Percentiles rank a stretch among this genome's conserved stretches.
These are phyloP conservation scores for Microplitis mediator DNA, from an alignment of 1,140 invertebrate species.

Conservation along the genomic window DNA sequence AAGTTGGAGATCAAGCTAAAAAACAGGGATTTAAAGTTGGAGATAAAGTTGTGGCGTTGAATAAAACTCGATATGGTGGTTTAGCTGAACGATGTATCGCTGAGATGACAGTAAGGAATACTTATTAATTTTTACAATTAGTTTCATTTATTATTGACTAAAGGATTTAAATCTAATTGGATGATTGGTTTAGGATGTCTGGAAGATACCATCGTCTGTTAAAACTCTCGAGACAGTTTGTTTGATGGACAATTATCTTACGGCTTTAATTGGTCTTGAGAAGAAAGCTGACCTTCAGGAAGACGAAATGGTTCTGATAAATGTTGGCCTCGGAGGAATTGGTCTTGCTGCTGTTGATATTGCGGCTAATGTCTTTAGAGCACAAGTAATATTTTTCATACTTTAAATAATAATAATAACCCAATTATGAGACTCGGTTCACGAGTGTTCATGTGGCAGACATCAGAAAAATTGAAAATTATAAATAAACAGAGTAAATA, in stretches of 20 bases:
- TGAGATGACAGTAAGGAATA: slow-evolving; percentile 54
- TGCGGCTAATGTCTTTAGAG: slow-evolving; percentile 67
- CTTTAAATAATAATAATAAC: not conserved
- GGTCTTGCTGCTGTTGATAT: slow-evolving; percentile 70
- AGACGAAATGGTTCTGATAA: slow-evolving; percentile 65
- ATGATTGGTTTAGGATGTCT: slow-evolving; percentile 63
- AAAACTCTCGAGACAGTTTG: slow-evolving; percentile 60
- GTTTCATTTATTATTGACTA: not conserved
- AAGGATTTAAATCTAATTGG: slow-evolving; percentile 26
- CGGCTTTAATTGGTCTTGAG: slow-evolving; percentile 65
- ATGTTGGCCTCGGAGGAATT: slow-evolving; percentile 66
- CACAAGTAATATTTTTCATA: slow-evolving; percentile 55
- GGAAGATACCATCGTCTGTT: slow-evolving; percentile 61
- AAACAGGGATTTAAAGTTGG: slow-evolving; percentile 53
- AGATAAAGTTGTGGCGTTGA: slow-evolving; percentile 64
- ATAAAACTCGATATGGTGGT: slow-evolving; percentile 61
- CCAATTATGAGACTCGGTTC: not conserved
- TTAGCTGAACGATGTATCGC: slow-evolving; percentile 65
- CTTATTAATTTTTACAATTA: not conserved
- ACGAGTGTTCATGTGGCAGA: no score
- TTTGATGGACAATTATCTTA: slow-evolving; percentile 66
- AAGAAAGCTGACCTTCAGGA: slow-evolving; percentile 63
- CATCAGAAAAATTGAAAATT: not conserved
- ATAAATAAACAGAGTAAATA: no score
- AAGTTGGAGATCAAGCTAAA: slow-evolving; percentile 52